A percentile compares a stretch with the other conserved stretches of the same genome.
Conservation (phyloP, 2,888 invertebrate genomes). For the Euspilapteryx auroguttella region DNA sequence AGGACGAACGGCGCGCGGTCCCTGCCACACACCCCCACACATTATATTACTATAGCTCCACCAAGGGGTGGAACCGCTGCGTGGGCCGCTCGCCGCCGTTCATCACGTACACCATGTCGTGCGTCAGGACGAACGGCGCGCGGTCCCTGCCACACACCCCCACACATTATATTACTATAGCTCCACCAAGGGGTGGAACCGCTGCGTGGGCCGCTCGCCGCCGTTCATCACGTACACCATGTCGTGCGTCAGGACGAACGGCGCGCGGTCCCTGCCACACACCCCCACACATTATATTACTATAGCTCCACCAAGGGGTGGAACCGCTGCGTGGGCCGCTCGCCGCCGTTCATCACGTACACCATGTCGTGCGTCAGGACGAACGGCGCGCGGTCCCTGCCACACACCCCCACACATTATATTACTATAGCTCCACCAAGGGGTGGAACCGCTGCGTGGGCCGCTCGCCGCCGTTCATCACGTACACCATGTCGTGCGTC, state of each 20-base stretch:
- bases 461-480: no score
- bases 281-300: not conserved
- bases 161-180: not conserved
- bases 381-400: no score
- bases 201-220: constrained; percentile 88
- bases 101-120: constrained; percentile 99
- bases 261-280: constrained; percentile 83
- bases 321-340: no score
- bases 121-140: constrained; percentile 95
- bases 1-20: constrained; percentile 97
- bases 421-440: no score
- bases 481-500: no score
- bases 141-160: constrained; percentile 72
- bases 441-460: no score
- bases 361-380: no score
- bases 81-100: constrained; percentile 94
- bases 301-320: not conserved
- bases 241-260: constrained; percentile 96
- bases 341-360: no score
- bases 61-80: constrained; percentile 80
- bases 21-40: constrained; percentile 37
- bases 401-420: no score
- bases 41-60: not conserved
- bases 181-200: constrained; percentile 73
- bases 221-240: constrained; percentile 99